A percentile compares a stretch with the other conserved stretches of the same genome.
phyloP scores from a whole-genome alignment of 2,888 invertebrate species.

The Drosophila pseudotakahashii region DNA sequence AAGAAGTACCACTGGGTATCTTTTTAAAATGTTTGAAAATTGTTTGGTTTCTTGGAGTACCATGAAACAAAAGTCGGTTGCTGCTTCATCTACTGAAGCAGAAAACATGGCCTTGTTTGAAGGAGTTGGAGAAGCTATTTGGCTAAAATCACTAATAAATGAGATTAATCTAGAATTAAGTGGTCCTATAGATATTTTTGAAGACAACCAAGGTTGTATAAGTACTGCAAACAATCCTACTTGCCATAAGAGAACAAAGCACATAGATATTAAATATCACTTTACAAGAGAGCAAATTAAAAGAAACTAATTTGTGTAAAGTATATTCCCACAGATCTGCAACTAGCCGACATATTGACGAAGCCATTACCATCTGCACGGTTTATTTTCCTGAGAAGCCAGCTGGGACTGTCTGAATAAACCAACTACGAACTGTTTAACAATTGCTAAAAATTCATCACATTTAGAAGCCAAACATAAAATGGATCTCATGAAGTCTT shows the following conservation, averaged over 20 bases:
- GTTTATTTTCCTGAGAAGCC: conserved; percentile 6
- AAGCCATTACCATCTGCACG: conserved; percentile 12
- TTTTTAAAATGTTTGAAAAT: not conserved
- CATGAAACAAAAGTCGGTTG: not conserved
- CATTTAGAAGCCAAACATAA: not conserved
- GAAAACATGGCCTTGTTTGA: not conserved
- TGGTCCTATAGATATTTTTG: conserved; percentile 1
- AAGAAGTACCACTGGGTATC: not conserved
- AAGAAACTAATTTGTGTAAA: conserved; percentile 1
- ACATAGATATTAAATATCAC: conserved; percentile 6
- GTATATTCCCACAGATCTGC: conserved; percentile 13
- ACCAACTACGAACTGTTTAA: not conserved
- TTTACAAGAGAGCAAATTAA: not conserved
- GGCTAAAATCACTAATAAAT: not conserved
- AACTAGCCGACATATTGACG: conserved; percentile 6
- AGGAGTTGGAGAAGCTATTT: not conserved
- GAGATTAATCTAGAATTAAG: not conserved
- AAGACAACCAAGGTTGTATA: not conserved
- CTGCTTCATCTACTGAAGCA: not conserved
- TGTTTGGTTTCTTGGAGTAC: not conserved
- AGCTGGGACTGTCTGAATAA: conserved; percentile 8
- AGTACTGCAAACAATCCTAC: conserved; percentile 3
- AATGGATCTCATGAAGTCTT: not conserved
- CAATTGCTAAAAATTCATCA: conserved; percentile 1
- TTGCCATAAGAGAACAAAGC: conserved; percentile 1